Evolutionary conservation across 2,797 vertebrate species (phyloP).

Genomic region (Menidia menidia): DNA sequence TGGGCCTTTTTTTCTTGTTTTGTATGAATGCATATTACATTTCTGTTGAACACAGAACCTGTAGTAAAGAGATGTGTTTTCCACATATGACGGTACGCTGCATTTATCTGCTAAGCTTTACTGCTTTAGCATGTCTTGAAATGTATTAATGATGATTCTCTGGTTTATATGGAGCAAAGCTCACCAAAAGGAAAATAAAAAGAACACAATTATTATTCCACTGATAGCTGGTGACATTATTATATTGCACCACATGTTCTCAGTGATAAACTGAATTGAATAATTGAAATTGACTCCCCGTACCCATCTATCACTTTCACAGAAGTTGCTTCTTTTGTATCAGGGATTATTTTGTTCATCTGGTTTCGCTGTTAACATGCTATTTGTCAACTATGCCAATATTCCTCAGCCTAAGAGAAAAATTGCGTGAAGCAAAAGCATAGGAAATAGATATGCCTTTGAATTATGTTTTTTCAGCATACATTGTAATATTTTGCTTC

Average conservation of each 20-base stretch:
- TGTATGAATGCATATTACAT: constrained; percentile 85
- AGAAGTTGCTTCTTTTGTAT: constrained; percentile 34
- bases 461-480: constrained; percentile 8
- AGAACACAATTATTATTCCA: constrained; percentile 48
- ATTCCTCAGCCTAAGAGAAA: constrained; percentile 6
- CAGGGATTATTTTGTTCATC: constrained; percentile 12
- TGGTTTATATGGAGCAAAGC: constrained; percentile 26
- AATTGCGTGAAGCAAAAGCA: constrained; percentile 1
- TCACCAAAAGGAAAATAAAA: constrained; percentile 31
- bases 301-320: constrained; percentile 37
- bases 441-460: constrained; percentile 16
- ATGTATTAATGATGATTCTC: constrained; percentile 49
- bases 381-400: constrained; percentile 36
- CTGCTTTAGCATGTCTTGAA: constrained; percentile 30
- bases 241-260: constrained; percentile 55
- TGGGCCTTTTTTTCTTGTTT: constrained; percentile 83
- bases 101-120: constrained; percentile 38
- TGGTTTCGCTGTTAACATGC: constrained; percentile 8
- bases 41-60: constrained; percentile 71
- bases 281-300: constrained; percentile 54
- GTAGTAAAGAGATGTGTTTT: constrained; percentile 88
- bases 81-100: constrained; percentile 43
- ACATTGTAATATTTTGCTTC: constrained; percentile 28
- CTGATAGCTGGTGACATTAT: constrained; percentile 61
- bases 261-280: constrained; percentile 57